These are phyloP conservation scores for Gulo gulo DNA, from an alignment of 2,113 vertebrate species.

Conservation along the genomic window DNA sequence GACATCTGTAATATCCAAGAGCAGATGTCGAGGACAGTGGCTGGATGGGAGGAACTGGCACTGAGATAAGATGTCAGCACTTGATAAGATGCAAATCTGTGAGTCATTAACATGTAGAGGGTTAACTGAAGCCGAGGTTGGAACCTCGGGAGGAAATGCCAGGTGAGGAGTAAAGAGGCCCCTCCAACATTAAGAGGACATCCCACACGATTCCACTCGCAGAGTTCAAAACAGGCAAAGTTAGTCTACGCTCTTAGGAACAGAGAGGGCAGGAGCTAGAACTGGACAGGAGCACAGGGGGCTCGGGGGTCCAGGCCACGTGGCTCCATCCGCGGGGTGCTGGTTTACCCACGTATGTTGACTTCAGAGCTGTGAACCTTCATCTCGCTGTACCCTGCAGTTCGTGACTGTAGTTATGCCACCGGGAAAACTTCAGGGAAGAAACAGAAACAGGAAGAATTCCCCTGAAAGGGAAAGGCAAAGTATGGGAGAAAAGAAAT, in stretches of 20 bases:
- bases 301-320: rapidly evolving
- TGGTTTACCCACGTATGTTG: no score
- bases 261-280: rapidly evolving
- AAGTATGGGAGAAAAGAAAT: not conserved
- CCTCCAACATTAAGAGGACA: not conserved
- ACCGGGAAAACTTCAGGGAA: not conserved
- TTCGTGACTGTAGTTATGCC: not conserved
- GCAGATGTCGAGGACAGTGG: not conserved
- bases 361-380: not conserved
- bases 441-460: not conserved
- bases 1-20: not conserved
- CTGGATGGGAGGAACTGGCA: not conserved
- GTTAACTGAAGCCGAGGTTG: not conserved
- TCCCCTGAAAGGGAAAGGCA: not conserved
- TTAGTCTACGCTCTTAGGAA: not conserved
- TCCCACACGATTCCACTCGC: no score
- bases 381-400: not conserved
- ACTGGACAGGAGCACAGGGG: not conserved
- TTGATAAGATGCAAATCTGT: not conserved
- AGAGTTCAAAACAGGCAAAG: not conserved
- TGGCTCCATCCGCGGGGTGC: no score
- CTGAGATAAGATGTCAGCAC: not conserved
- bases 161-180: not conserved
- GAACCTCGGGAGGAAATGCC: not conserved
- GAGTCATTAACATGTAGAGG: not conserved